These are phyloP conservation scores for Latheticus oryzae DNA, from an alignment of 2,888 invertebrate genomes.

Conservation along the genomic window DNA sequence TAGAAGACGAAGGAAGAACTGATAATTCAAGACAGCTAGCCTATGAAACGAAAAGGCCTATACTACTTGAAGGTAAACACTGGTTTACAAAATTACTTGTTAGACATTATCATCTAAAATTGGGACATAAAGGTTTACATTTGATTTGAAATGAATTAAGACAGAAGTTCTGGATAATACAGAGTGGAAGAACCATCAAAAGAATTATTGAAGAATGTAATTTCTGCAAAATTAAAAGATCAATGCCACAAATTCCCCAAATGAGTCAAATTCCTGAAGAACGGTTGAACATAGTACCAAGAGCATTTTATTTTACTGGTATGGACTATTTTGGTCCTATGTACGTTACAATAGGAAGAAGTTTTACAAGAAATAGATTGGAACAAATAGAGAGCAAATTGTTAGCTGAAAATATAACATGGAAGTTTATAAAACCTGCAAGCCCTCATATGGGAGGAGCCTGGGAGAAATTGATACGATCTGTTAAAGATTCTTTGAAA, in stretches of 20 bases:
- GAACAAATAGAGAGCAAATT: background rate
- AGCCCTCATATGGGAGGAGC: slow-evolving; percentile 6
- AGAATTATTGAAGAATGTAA: background rate
- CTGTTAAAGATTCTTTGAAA: too few species aligned
- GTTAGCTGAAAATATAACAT: background rate
- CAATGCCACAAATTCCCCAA: too few species aligned
- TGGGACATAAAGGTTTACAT: too few species aligned
- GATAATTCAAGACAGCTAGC: background rate
- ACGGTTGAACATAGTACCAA: background rate
- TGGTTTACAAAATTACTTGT: slow-evolving; percentile 32
- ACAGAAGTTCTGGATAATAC: too few species aligned
- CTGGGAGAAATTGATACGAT: too few species aligned
- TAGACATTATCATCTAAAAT: background rate
- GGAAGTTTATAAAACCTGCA: slow-evolving; percentile 2
- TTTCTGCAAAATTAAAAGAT: background rate
- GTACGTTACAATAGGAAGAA: background rate
- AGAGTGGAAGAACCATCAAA: too few species aligned
- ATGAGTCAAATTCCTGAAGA: background rate
- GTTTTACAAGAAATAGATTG: background rate
- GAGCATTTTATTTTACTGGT: background rate
- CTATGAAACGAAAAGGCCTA: slow-evolving; percentile 44
- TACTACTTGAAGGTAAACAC: slow-evolving; percentile 42
- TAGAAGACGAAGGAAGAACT: background rate
- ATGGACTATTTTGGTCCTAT: slow-evolving; percentile 6
- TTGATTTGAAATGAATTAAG: too few species aligned